Conservation (phyloP, 2,888 invertebrate genomes). For the Heliconius aoede region DNA sequence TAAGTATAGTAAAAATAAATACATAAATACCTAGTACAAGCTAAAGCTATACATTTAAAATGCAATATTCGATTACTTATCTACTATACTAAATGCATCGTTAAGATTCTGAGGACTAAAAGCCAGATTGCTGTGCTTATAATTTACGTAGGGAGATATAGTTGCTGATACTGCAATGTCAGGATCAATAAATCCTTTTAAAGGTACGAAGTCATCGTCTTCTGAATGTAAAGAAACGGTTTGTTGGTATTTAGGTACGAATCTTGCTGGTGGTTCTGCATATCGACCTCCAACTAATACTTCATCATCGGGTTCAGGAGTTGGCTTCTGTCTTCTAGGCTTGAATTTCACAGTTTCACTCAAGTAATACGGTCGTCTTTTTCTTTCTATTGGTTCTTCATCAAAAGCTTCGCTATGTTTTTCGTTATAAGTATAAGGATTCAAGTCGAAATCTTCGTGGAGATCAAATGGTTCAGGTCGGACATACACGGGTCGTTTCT, state of each 20-base stretch:
- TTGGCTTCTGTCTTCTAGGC: conserved; percentile 54
- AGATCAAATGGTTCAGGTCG: conserved; percentile 52
- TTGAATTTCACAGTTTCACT: conserved; percentile 52
- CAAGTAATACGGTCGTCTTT: conserved; percentile 53
- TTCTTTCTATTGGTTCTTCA: conserved; percentile 53
- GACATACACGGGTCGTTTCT: conserved; percentile 51
- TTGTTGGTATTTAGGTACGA: conserved; percentile 54
- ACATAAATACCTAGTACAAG: background rate
- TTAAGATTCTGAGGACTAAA: conserved; percentile 80
- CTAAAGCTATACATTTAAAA: conserved; percentile 13
- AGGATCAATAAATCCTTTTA: conserved; percentile 54
- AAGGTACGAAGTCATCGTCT: conserved; percentile 56
- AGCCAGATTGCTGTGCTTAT: conserved; percentile 76
- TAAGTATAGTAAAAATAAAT: conserved; percentile 19
- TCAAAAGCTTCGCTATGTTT: conserved; percentile 49
- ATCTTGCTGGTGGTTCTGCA: conserved; percentile 72
- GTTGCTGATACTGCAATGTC: conserved; percentile 59
- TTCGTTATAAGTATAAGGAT: conserved; percentile 54
- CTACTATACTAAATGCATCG: conserved; percentile 76
- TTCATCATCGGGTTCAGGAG: conserved; percentile 53
- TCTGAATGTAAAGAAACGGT: conserved; percentile 51
- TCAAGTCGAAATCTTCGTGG: conserved; percentile 52
- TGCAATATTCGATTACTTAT: conserved; percentile 53
- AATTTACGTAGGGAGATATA: conserved; percentile 73
- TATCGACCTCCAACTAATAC: conserved; percentile 41